Base-by-base conservation (phyloP, 1,140 invertebrate species). In the Heliothis subflexa region DNA sequence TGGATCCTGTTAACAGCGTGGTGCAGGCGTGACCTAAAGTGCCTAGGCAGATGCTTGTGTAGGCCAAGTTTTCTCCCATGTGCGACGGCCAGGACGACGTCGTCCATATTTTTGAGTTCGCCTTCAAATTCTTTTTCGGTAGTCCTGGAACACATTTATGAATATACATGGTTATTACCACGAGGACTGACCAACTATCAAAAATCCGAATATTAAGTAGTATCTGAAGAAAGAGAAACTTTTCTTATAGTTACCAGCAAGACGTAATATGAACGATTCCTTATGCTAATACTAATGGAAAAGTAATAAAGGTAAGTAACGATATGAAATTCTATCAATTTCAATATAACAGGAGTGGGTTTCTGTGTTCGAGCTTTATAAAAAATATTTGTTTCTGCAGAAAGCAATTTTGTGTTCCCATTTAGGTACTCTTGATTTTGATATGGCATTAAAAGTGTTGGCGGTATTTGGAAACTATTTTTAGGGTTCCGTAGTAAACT, bases 1-100 rank as follows among this genome's bases (percentile, higher is more conserved):
- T 92, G 89, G 28, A 91, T 87, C 78, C 81, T 92, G 76, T 94
- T 94, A 2, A 94, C 90, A 13, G 92, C 93, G 55, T 93, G 90
- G 72, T 94, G 91, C 1, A 94, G 81, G 5, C 93, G 78, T 0
- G 91, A 92, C 50, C 91, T 86, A 76, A 94, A 94, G 70, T 94
- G 93, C 13, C 92, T 81, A 0, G 93, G 92, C 16, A 93, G 79
- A 72, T 91, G 90, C 66, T 91, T 89, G 0, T 87, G 87, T 0
- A 93, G 82, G 0, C 92, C 91, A 50, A 93, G 55, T 47, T 85
- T 88, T 16, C 80, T 85, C 18, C 93, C 92, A 2, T 89, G 84
- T 16, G 93, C 93, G 13, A 94, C 92, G 0, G 91, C 92, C 0
- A 93, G 79, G 0, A 94, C 89, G 3, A 93, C 89, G 21, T 94